Conservation (phyloP, 1,140 invertebrate genomes). For the Scaptomyza graminum region DNA sequence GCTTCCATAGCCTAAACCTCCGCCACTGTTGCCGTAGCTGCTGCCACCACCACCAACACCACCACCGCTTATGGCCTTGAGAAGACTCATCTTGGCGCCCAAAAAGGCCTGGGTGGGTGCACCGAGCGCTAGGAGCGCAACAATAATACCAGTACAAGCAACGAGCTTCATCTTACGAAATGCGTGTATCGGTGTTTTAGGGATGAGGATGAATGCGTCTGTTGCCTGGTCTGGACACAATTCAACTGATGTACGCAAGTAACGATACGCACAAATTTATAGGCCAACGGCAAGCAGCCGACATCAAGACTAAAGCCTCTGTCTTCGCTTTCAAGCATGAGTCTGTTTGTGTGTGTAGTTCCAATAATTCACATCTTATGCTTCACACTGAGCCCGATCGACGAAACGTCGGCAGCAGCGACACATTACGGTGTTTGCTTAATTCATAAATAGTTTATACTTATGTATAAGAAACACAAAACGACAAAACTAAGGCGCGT, state of each 20-base stretch:
- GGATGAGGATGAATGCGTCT: no score
- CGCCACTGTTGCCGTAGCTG: no score
- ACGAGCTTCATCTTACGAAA: constrained; percentile 58
- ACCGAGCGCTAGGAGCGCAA: constrained; percentile 60
- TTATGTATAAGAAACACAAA: constrained; percentile 53
- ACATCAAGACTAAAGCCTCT: no score
- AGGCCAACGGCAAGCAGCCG: constrained; percentile 51
- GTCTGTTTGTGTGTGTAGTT: constrained; percentile 49
- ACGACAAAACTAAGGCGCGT: constrained; percentile 59
- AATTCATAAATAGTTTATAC: constrained; percentile 81
- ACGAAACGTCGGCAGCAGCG: constrained; percentile 6
- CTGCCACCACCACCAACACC: no score
- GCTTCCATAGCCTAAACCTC: constrained; percentile 46
- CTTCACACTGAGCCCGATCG: constrained; percentile 13
- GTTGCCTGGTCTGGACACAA: constrained; percentile 53
- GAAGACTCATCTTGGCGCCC: constrained; percentile 70
- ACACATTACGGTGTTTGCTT: no score
- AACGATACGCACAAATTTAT: constrained; percentile 74
- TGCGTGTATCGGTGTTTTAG: constrained; percentile 1
- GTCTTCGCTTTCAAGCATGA: no score
- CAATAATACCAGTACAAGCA: constrained; percentile 50
- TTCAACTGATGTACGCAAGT: constrained; percentile 75
- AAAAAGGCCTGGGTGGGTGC: constrained; percentile 65
- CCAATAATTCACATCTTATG: constrained; percentile 57
- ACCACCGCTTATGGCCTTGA: constrained; percentile 53